A percentile compares a stretch with the other conserved stretches of the same genome.
Evolutionary conservation across 1,140 invertebrate genomes (phyloP).

Genomic region (Bombus cullumanus): DNA sequence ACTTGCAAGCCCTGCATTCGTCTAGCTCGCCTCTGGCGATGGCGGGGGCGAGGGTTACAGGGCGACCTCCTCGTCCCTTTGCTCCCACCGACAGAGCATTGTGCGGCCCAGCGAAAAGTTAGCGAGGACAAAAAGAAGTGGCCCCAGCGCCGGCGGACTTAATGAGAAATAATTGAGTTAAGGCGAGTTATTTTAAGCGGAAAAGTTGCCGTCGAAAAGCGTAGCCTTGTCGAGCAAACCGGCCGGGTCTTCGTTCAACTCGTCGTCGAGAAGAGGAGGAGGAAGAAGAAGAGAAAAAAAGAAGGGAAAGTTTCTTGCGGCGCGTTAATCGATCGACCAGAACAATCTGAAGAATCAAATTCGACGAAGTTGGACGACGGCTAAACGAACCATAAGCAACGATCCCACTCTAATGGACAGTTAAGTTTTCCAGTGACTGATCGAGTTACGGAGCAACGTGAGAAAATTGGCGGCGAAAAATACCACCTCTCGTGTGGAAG

Average conservation of each 20-base stretch:
- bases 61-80: background rate
- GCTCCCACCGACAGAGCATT: background rate
- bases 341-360: slow-evolving; percentile 11
- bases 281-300: background rate
- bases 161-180: slow-evolving; percentile 71
- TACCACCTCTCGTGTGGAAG: no score
- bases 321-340: background rate
- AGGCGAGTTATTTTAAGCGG: slow-evolving; percentile 69
- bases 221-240: slow-evolving; percentile 22
- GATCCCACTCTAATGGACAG: slow-evolving; percentile 4
- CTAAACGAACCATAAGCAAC: background rate
- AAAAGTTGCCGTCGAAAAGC: slow-evolving; percentile 66
- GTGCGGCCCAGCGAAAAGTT: slow-evolving; percentile 35
- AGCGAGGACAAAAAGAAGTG: slow-evolving; percentile 55
- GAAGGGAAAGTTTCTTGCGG: background rate
- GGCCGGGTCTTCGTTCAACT: background rate
- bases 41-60: background rate
- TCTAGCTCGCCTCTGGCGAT: background rate
- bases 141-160: slow-evolving; percentile 51
- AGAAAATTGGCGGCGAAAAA: background rate
- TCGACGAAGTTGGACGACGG: slow-evolving; percentile 9
- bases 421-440: background rate
- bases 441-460: slow-evolving; percentile 4
- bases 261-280: no score
- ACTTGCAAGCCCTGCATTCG: background rate